phyloP scores from a whole-genome alignment of 2,797 vertebrate species.

The Myotis vivesi region DNA sequence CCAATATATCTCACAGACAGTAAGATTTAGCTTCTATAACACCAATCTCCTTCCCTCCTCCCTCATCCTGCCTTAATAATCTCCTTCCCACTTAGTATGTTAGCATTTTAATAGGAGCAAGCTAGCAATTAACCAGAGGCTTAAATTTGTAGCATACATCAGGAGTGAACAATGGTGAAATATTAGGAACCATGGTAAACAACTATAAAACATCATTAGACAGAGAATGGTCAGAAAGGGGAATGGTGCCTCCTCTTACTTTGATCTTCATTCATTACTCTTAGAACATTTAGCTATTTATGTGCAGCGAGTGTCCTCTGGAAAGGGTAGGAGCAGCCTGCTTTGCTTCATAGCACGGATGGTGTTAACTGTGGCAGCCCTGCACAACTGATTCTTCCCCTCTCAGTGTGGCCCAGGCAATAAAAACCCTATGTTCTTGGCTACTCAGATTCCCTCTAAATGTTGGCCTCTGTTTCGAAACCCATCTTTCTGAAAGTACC shows the following conservation, averaged over 20 bases:
- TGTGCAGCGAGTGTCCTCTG: neutral
- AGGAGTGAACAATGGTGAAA: neutral
- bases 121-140: neutral
- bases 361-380: neutral
- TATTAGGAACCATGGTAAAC: neutral
- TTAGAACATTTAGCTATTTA: neutral
- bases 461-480: slow-evolving; percentile 46
- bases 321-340: neutral
- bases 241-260: neutral
- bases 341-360: neutral
- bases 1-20: slow-evolving; percentile 37
- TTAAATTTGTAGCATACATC: neutral
- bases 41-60: neutral
- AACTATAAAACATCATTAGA: neutral
- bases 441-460: neutral
- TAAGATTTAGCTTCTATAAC: slow-evolving; percentile 43
- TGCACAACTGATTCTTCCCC: neutral
- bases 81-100: neutral
- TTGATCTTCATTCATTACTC: neutral
- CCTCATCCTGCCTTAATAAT: neutral
- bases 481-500: neutral
- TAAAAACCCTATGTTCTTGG: neutral
- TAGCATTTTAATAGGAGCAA: slow-evolving; percentile 3
- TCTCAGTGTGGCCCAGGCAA: neutral
- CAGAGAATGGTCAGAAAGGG: neutral